Evolutionary conservation across 2,888 invertebrate species (phyloP).

Genomic region (Cylloceria caligata): DNA sequence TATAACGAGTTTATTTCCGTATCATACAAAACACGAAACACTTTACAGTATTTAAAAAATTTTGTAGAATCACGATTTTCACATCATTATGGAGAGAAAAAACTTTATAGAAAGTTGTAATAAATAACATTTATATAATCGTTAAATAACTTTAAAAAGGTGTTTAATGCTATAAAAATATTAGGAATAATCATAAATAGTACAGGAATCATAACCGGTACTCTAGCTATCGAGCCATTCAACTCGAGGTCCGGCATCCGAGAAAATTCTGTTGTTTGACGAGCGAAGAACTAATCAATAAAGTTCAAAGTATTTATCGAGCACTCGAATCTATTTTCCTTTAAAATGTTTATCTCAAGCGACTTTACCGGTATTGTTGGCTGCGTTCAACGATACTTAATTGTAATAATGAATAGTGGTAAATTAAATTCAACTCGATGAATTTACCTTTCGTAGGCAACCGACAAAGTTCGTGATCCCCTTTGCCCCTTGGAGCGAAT

Average conservation of each 20-base stretch:
- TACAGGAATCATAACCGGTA: no score
- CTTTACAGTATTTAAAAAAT: no score
- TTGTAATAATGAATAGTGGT: background rate
- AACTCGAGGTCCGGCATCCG: background rate
- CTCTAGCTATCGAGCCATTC: slow-evolving; percentile 16
- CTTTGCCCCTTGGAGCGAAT: slow-evolving; percentile 92
- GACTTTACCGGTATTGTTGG: background rate
- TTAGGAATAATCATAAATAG: no score
- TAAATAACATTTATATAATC: no score
- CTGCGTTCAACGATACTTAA: background rate
- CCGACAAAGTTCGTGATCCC: slow-evolving; percentile 97
- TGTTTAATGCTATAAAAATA: no score
- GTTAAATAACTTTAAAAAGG: no score
- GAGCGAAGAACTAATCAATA: background rate
- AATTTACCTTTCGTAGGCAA: slow-evolving; percentile 94
- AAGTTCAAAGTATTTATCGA: slow-evolving; percentile 35
- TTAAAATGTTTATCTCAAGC: background rate
- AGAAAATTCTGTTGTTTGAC: slow-evolving; percentile 21
- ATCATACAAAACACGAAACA: no score
- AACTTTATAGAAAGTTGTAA: no score
- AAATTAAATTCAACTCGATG: background rate
- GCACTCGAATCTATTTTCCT: slow-evolving; percentile 23
- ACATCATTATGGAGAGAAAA: no score
- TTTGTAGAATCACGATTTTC: no score
- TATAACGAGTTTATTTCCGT: no score